Conservation (phyloP, 2,113 vertebrate species). For the Chionodraco myersi region DNA sequence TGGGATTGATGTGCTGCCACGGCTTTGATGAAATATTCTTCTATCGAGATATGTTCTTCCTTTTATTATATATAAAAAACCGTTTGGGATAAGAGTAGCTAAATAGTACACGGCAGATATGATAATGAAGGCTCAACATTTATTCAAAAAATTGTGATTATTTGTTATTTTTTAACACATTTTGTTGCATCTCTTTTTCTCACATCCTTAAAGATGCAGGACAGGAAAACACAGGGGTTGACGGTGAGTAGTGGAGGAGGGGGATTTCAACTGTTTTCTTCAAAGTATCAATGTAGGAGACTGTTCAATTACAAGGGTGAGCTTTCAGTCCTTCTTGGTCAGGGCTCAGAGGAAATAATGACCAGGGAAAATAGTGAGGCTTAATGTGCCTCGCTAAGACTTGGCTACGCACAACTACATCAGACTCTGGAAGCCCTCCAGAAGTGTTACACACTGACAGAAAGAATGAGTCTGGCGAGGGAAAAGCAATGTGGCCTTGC, state of each 20-base stretch:
- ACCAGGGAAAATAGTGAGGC: constrained; percentile 32
- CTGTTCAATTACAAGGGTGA: constrained; percentile 24
- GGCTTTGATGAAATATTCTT: background rate
- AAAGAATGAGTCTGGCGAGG: constrained; percentile 44
- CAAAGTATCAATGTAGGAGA: constrained; percentile 17
- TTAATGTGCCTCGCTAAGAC: constrained; percentile 41
- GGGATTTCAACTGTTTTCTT: constrained; percentile 38
- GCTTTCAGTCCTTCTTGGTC: constrained; percentile 17
- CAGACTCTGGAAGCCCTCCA: constrained; percentile 48
- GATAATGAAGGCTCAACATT: constrained; percentile 24
- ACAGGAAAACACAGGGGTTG: background rate
- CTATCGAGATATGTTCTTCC: background rate
- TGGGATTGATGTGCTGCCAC: no score
- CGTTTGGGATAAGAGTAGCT: constrained; percentile 7
- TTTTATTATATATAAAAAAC: background rate
- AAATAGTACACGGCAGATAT: constrained; percentile 22
- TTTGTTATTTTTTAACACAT: constrained; percentile 26
- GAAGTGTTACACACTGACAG: constrained; percentile 44
- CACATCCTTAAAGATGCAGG: constrained; percentile 23
- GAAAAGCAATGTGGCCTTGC: constrained; percentile 49
- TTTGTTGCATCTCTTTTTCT: constrained; percentile 30
- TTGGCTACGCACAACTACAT: constrained; percentile 39
- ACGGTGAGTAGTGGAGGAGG: constrained; percentile 24
- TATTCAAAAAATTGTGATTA: background rate
- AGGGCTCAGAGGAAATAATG: constrained; percentile 35